Base-by-base conservation (phyloP, 35 echinoderm and acorn worm species). In the Anneissia japonica region DNA sequence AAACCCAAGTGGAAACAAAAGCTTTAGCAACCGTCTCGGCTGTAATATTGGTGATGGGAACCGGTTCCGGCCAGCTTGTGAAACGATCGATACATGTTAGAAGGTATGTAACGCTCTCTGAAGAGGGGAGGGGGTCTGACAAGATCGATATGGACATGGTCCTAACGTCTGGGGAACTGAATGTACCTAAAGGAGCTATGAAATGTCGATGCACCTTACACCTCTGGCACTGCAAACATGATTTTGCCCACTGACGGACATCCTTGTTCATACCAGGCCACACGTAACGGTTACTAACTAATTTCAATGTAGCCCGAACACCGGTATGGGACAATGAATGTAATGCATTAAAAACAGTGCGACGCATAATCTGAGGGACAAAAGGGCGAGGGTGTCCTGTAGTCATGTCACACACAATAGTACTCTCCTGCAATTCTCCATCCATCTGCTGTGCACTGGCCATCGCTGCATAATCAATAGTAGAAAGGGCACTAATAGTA, bases 161-260 rank as follows among this genome's bases (percentile, higher is more conserved):
- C 0, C 84, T 38, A 0, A 83, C 83, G 37, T 91, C 89, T 17
- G 84, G 89, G 26, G 3, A 33, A 46, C 83, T 46, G 28, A 91
- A 91, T 30, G 89, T 86, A 23, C 77, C 76, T 23, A 86, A 55
- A 23, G 82, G 89, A 2, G 82, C 39, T 32, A 73, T 36, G 3
- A 30, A 86, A 73, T 86, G 89, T 26, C 76, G 46, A 28, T 91
- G 77, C 26, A 91, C 82, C 74, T 91, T 91, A 0, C 40, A 79
- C 10, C 46, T 38, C 32, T 87, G 85, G 36, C 89, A 92, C 13
- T 72, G 3, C 4, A 87, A 46, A 36, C 84, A 92, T 5, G 51
- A 34, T 17, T 82, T 79, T 10, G 78, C 84, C 90, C 79, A 91
- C 37, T 72, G 3, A 21, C 77, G 76, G 36, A 91, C 79, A 80